Conservation (phyloP, 1,140 invertebrate species). For the Panagrolaimus sp. region DNA sequence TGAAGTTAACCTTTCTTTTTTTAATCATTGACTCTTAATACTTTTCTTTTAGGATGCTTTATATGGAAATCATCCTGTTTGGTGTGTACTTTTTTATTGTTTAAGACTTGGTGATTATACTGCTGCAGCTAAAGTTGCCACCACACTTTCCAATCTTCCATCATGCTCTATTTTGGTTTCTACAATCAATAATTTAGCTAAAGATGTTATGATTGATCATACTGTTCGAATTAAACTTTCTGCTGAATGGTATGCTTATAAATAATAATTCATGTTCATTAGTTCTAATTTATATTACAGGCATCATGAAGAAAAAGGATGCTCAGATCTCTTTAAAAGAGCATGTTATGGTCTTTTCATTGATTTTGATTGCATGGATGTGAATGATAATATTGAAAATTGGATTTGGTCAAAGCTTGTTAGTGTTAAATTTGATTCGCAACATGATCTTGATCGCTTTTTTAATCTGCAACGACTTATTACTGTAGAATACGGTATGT, state of each 20-base stretch:
- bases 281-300: too few species aligned
- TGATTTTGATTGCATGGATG: slow-evolving; percentile 37
- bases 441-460: slow-evolving; percentile 25
- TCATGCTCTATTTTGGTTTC: slow-evolving; percentile 30
- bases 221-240: slow-evolving; percentile 44
- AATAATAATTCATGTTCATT: too few species aligned
- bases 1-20: neutral
- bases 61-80: slow-evolving; percentile 27
- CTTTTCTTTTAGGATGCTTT: too few species aligned
- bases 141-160: slow-evolving; percentile 25
- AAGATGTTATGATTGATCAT: slow-evolving; percentile 30
- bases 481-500: slow-evolving; percentile 45
- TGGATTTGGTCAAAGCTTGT: slow-evolving; percentile 53
- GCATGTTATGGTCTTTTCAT: slow-evolving; percentile 47
- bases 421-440: slow-evolving; percentile 35
- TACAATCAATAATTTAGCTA: slow-evolving; percentile 21
- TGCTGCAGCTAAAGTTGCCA: slow-evolving; percentile 21
- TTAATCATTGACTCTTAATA: too few species aligned
- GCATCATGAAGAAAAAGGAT: slow-evolving; percentile 32
- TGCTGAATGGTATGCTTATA: too few species aligned
- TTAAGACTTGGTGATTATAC: slow-evolving; percentile 40
- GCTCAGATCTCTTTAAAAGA: slow-evolving; percentile 39
- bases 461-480: slow-evolving; percentile 46
- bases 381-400: slow-evolving; percentile 49
- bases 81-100: slow-evolving; percentile 35